Base-by-base conservation (phyloP, 2,888 invertebrate genomes). In the Hartigia nigra region DNA sequence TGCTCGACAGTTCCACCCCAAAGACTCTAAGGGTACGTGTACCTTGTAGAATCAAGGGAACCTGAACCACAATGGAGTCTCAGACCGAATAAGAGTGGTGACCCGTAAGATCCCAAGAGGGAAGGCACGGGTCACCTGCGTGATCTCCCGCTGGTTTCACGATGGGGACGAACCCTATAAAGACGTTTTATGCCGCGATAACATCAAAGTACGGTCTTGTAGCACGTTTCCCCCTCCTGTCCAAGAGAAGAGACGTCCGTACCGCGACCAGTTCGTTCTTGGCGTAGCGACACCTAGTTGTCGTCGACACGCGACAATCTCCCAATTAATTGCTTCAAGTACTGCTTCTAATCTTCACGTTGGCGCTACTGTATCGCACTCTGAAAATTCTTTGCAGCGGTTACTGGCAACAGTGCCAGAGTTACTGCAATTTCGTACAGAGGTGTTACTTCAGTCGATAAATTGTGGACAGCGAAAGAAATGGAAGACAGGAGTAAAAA, bases 391-490 rank as follows among this genome's bases (percentile, higher is more conserved):
- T 82, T 76, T 34, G 31, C 12, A 31, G 69, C 31, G 55, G 12
- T 55, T 12, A 35, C 75, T 14, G 76, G 80, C 80, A 82, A 83
- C 82, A 83, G 83, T 83, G 78, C 80, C 81, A 82, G 82, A 84
- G 84, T 84, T 84, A 83, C 83, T 82, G 79, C 84, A 78, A 82
- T 84, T 80, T 84, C 81, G 79, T 82, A 55, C 76, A 74, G 69
- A 79, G 78, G 82, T 81, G 81, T 79, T 82, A 69, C 76, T 34
- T 74, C 69, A 77, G 74, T 76, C 83, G 76, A 85, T 84, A 83
- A 83, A 84, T 84, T 81, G 80, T 81, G 80, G 78, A 81, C 82
- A 81, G 79, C 76, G 78, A 82, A 79, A 75, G 70, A 80, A 77
- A 70, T 69, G 70, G 69, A 76, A 23, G 77, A 69, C 69, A 77